phyloP scores from a whole-genome alignment of 2,888 invertebrate genomes.

The Aproaerema taeniolella region DNA sequence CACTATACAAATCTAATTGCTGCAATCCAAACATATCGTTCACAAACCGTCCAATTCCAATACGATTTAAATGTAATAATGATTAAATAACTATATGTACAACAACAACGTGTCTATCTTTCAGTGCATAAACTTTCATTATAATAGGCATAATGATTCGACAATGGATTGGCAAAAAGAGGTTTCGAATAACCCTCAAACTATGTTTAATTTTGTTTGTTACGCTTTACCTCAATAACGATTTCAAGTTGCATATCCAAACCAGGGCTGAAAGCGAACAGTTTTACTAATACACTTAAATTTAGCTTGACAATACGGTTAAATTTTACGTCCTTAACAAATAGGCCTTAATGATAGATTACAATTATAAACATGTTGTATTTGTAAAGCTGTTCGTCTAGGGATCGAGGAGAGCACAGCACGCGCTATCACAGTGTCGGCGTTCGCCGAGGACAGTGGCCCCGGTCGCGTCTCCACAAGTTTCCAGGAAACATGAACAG shows the following conservation, averaged over 20 bases:
- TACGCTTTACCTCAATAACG: constrained; percentile 13
- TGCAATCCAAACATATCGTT: constrained; percentile 18
- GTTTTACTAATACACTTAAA: constrained; percentile 41
- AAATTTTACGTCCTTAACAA: constrained; percentile 44
- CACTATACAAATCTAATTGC: too few relatives aligned
- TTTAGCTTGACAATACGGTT: constrained; percentile 33
- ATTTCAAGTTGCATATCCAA: constrained; percentile 9
- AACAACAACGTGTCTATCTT: constrained; percentile 29
- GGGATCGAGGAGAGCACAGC: constrained; percentile 64
- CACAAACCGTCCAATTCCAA: constrained; percentile 16
- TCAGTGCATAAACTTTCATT: constrained; percentile 13
- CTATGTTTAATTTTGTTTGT: too few relatives aligned
- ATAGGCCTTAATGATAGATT: constrained; percentile 53
- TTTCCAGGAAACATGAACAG: constrained; percentile 26
- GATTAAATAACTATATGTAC: constrained; percentile 34
- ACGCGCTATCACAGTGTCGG: constrained; percentile 72
- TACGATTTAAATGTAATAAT: constrained; percentile 24
- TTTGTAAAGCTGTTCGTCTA: constrained; percentile 39
- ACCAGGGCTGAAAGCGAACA: constrained; percentile 29
- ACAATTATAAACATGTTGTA: constrained; percentile 27
- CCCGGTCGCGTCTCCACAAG: constrained; percentile 27
- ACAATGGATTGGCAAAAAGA: background rate
- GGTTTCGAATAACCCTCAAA: too few relatives aligned
- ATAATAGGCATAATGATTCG: constrained; percentile 13
- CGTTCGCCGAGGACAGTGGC: constrained; percentile 39